Conservation (phyloP, 2,113 vertebrate genomes). For the Takifugu bimaculatus region DNA sequence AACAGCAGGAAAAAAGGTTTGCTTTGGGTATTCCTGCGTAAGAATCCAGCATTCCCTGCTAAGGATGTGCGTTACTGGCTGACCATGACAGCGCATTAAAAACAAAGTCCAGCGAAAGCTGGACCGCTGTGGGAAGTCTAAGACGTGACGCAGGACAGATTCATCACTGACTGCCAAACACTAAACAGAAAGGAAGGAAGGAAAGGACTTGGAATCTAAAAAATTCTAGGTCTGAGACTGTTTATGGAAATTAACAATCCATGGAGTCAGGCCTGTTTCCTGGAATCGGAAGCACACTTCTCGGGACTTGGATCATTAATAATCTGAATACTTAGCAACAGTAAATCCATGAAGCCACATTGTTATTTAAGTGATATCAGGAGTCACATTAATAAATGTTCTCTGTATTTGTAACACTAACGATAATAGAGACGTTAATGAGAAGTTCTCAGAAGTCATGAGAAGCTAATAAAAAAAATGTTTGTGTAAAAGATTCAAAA, state of each 20-base stretch:
- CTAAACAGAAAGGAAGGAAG: conserved; percentile 69
- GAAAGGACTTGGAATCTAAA: conserved; percentile 67
- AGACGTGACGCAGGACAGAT: conserved; percentile 40
- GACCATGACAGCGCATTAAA: background rate
- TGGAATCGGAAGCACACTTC: conserved; percentile 59
- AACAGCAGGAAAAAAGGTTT: background rate
- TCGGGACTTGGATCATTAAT: conserved; percentile 45
- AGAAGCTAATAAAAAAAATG: too few relatives aligned
- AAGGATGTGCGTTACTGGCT: background rate
- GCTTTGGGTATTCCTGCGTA: background rate
- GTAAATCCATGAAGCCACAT: conserved; percentile 9
- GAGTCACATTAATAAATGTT: too few relatives aligned
- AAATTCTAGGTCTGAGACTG: conserved; percentile 62
- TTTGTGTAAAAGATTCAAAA: too few relatives aligned
- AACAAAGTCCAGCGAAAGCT: background rate
- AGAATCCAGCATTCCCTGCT: too few relatives aligned
- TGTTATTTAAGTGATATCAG: conserved; percentile 11
- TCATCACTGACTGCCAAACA: conserved; percentile 37
- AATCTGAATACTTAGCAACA: conserved; percentile 45
- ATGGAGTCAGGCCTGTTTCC: conserved; percentile 56
- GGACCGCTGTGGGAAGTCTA: conserved; percentile 20
- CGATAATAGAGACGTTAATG: too few relatives aligned
- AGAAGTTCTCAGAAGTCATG: too few relatives aligned
- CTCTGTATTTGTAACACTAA: too few relatives aligned
- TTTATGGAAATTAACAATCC: conserved; percentile 73